Evolutionary conservation across 2,888 invertebrate genomes (phyloP), one percentile per base, ranked within the genome.

Genomic region (Zelleria hepariella): DNA sequence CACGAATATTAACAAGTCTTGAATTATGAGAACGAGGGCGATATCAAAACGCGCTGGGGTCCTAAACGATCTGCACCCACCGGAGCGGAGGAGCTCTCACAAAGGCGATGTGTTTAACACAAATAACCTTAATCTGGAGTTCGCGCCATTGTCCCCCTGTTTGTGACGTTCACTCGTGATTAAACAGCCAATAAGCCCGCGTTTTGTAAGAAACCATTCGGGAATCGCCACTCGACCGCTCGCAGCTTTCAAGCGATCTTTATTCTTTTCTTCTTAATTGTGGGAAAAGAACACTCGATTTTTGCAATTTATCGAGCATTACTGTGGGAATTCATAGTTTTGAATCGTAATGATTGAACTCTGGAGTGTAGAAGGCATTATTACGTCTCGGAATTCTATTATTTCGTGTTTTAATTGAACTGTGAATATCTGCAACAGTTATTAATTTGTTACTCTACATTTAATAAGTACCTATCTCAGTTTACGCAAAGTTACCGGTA

Each of bases 111-210:
- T 81, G 84, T 84, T 84, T 84, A 77, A 70, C 74, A 79, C 80
- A 84, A 85, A 86, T 82, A 86, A 79, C 76, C 73, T 78, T 80
- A 79, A 82, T 82, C 82, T 80, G 68, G 63, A 69, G 72, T 74
- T 77, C 75, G 70, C 73, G 63, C 65, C 66, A 64, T 62, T 60
- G 64, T 67, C 62, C 75, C 79, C 78, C 76, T 77, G 80, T 79
- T 80, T 81, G 77, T 69, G 74, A 71, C 75, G 74, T 73, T 67
- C 66, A 42, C 78, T 73, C 68, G 72, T 79, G 80, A 84, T 78
- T 82, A 74, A 72, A 73, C 83, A 78, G 75, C 76, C 74, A 77
- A 76, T 74, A 73, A 67, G 70, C 71, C 74, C 77, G 75, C 75
- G 76, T 71, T 74, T 82, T 81, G 78, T 80, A 68, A 67, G 64